phyloP scores from a whole-genome alignment of 2,797 vertebrate genomes.

The Peromyscus eremicus region DNA sequence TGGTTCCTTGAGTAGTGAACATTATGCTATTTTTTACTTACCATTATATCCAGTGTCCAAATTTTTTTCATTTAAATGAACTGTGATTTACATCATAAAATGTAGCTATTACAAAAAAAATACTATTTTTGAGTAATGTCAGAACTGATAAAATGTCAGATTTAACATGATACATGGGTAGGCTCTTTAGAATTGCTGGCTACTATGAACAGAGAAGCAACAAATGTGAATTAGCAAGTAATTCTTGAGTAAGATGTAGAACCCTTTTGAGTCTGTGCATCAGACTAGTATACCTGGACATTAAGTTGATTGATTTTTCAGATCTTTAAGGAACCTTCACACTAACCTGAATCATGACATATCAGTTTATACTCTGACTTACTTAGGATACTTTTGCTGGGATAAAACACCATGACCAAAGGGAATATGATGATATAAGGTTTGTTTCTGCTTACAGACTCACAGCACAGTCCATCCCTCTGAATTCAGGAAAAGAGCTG shows the following conservation, averaged over 20 bases:
- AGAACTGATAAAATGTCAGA: not conserved
- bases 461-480: not conserved
- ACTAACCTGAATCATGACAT: not conserved
- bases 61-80: not conserved
- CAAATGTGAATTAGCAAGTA: not conserved
- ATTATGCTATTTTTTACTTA: not conserved
- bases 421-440: no score
- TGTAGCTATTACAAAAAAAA: not conserved
- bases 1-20: not conserved
- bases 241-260: not conserved
- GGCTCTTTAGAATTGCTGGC: not conserved
- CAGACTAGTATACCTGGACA: not conserved
- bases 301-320: not conserved
- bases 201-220: not conserved
- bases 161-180: not conserved
- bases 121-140: not conserved
- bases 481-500: not conserved
- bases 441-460: no score
- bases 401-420: no score
- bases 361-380: not conserved
- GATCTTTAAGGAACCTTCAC: not conserved
- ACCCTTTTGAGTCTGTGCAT: not conserved
- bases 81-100: not conserved
- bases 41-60: not conserved
- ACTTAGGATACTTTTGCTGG: not conserved